Evolutionary conservation across 2,797 vertebrate genomes (phyloP).

Genomic region (Myripristis murdjan): DNA sequence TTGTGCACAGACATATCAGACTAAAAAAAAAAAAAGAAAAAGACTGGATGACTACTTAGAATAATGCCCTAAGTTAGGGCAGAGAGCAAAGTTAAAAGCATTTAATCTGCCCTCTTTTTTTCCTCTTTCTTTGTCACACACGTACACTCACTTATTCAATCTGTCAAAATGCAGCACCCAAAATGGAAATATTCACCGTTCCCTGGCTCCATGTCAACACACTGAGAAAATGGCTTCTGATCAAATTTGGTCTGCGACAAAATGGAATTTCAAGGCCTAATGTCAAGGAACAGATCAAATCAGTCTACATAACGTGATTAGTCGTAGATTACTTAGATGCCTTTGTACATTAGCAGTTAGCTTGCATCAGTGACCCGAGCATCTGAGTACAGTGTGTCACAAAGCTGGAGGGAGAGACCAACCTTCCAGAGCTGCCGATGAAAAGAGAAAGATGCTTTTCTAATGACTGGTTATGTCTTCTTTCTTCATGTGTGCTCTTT

Average conservation of each 20-base stretch:
- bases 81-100: neutral
- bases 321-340: constrained; percentile 25
- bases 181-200: neutral
- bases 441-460: neutral
- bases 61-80: neutral
- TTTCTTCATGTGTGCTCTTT: neutral
- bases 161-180: neutral
- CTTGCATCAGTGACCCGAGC: neutral
- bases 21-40: neutral
- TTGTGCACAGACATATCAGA: neutral
- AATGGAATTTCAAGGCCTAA: constrained; percentile 36
- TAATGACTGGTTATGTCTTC: neutral
- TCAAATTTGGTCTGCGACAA: constrained; percentile 24
- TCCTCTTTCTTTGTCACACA: neutral
- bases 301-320: constrained; percentile 22
- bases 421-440: neutral
- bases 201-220: constrained; percentile 5
- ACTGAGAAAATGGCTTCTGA: constrained; percentile 31
- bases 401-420: neutral
- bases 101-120: neutral
- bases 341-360: constrained; percentile 28
- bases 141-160: constrained; percentile 1
- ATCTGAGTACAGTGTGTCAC: neutral
- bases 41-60: neutral
- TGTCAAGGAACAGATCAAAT: constrained; percentile 39